These are phyloP conservation scores for Oreohelix idahoensis DNA, from an alignment of 1,140 invertebrate species.

Conservation along the genomic window DNA sequence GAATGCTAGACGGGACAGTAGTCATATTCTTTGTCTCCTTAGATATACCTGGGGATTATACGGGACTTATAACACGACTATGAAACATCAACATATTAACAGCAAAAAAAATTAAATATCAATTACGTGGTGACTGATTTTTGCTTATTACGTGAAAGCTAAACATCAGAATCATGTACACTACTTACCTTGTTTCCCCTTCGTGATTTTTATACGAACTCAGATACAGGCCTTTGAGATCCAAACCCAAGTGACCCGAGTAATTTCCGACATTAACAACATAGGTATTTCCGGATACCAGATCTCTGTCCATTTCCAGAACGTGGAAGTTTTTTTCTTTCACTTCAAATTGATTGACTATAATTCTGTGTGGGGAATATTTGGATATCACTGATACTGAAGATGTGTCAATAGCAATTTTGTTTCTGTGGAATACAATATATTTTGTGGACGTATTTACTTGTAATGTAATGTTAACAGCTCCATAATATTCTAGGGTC, in stretches of 20 bases:
- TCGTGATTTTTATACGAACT: slow-evolving; percentile 53
- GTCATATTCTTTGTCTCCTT: too few relatives aligned
- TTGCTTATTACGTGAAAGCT: too few relatives aligned
- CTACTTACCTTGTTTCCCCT: slow-evolving; percentile 51
- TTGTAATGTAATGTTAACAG: slow-evolving; percentile 49
- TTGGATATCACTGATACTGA: not conserved
- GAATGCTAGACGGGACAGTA: too few relatives aligned
- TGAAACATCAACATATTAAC: too few relatives aligned
- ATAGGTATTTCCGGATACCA: slow-evolving; percentile 40
- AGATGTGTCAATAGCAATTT: not conserved
- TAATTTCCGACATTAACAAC: slow-evolving; percentile 48
- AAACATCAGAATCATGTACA: too few relatives aligned
- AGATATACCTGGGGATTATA: too few relatives aligned
- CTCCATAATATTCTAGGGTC: slow-evolving; percentile 46
- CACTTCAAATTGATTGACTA: slow-evolving; percentile 41
- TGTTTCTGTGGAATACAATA: slow-evolving; percentile 52
- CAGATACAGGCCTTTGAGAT: slow-evolving; percentile 56
- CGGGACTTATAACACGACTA: too few relatives aligned
- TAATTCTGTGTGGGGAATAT: not conserved
- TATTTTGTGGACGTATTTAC: slow-evolving; percentile 46
- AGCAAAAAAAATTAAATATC: too few relatives aligned
- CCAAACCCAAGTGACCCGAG: slow-evolving; percentile 44
- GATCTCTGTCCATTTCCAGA: slow-evolving; percentile 42
- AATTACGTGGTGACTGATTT: too few relatives aligned
- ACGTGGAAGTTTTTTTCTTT: slow-evolving; percentile 53